Percentiles rank a stretch among this genome's conserved stretches.
These are phyloP conservation scores for Trididemnum clinides DNA, from an alignment of 23 tunicate genomes.

Conservation along the genomic window DNA sequence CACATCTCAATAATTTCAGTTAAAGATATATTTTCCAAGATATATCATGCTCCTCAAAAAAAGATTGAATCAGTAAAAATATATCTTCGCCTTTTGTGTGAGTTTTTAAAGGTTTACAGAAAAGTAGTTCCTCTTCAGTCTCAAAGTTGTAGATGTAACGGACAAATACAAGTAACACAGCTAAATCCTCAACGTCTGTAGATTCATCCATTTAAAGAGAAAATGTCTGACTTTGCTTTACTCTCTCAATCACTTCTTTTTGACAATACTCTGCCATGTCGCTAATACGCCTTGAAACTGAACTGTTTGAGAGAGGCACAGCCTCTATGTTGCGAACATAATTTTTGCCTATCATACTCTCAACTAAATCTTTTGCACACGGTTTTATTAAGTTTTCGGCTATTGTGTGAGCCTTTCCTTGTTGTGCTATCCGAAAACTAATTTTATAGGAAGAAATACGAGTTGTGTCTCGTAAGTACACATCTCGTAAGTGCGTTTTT, in stretches of 20 bases:
- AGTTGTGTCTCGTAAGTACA: no score
- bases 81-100: constrained; percentile 27
- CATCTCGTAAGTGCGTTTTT: constrained; percentile 8
- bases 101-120: constrained; percentile 27
- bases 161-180: constrained; percentile 28
- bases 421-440: constrained; percentile 16
- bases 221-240: constrained; percentile 30
- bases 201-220: constrained; percentile 32
- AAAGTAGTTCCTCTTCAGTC: constrained; percentile 29
- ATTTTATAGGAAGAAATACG: constrained; percentile 12
- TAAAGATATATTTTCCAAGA: constrained; percentile 36
- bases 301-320: constrained; percentile 24
- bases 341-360: constrained; percentile 29
- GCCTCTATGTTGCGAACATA: constrained; percentile 27
- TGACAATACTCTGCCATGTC: constrained; percentile 20
- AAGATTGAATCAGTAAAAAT: constrained; percentile 26
- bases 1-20: no score
- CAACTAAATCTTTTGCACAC: constrained; percentile 30
- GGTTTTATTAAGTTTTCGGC: constrained; percentile 39
- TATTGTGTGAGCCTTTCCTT: constrained; percentile 36
- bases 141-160: constrained; percentile 13
- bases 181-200: constrained; percentile 24
- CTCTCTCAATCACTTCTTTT: constrained; percentile 25
- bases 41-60: constrained; percentile 26
- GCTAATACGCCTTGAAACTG: constrained; percentile 16